A percentile compares a stretch with the other conserved stretches of the same genome.
Conservation (phyloP, 2,888 invertebrate genomes). For the Temnothorax ravouxi region DNA sequence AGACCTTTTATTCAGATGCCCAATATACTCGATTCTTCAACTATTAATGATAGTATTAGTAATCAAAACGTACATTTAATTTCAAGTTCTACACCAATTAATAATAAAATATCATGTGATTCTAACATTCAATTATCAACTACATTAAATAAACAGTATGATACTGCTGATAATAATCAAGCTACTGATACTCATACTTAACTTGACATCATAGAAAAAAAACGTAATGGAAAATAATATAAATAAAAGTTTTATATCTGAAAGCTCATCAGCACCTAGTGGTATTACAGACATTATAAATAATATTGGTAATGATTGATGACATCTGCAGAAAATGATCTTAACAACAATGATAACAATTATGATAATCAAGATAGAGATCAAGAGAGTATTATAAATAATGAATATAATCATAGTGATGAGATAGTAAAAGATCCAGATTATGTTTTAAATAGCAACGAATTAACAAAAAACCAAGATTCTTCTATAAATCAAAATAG, state of each 20-base stretch:
- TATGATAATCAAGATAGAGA: not conserved
- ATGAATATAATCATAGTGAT: not conserved
- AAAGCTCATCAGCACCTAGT: constrained; percentile 21
- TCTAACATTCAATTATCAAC: constrained; percentile 1
- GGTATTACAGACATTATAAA: constrained; percentile 29
- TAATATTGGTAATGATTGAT: constrained; percentile 7
- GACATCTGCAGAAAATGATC: not conserved
- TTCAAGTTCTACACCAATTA: not conserved
- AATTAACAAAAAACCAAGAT: not conserved
- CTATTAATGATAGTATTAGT: too few relatives aligned
- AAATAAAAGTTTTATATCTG: not conserved
- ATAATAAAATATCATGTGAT: not conserved
- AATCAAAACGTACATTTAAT: not conserved
- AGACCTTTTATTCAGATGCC: too few relatives aligned
- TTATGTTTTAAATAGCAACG: not conserved
- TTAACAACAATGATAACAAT: not conserved
- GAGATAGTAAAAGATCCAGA: not conserved
- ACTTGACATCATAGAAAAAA: too few relatives aligned
- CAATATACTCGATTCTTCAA: too few relatives aligned
- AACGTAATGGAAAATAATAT: not conserved
- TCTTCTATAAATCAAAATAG: not conserved
- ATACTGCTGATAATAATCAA: not conserved
- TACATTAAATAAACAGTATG: not conserved
- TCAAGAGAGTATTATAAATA: not conserved
- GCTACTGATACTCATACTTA: not conserved